A percentile compares a stretch with the other conserved stretches of the same genome.
phyloP scores from a whole-genome alignment of 1,140 invertebrate genomes.

The Halictus rubicundus region DNA sequence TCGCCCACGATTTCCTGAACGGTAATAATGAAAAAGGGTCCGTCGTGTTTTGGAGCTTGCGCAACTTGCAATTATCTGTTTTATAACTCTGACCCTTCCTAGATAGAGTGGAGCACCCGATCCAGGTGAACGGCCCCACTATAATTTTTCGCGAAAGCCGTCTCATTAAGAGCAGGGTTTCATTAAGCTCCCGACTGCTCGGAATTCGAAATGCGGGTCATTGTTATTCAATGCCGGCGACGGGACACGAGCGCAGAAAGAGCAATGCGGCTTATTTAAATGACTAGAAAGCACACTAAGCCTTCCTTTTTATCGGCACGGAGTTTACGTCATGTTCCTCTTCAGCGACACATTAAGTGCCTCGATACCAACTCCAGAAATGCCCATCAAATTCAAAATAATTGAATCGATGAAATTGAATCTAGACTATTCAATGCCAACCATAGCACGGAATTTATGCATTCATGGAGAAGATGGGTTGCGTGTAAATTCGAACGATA shows the following conservation, averaged over 20 bases:
- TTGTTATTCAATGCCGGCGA: conserved; percentile 5
- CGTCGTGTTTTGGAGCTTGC: too few species aligned
- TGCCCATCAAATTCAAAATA: too few species aligned
- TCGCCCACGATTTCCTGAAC: not conserved
- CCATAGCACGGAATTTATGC: too few species aligned
- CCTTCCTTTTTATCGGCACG: too few species aligned
- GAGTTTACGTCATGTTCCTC: too few species aligned
- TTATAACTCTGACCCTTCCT: not conserved
- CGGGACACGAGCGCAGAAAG: not conserved
- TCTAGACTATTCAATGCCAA: too few species aligned
- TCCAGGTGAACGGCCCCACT: conserved; percentile 35
- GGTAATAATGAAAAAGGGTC: not conserved
- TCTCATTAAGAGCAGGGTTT: conserved; percentile 13
- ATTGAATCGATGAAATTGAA: too few species aligned
- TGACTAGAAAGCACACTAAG: conserved; percentile 6
- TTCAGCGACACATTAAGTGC: too few species aligned
- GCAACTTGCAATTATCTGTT: not conserved
- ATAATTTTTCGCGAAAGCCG: conserved; percentile 41
- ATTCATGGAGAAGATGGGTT: too few species aligned
- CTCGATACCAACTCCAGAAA: too few species aligned
- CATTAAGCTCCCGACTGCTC: not conserved
- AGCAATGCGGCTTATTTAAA: not conserved
- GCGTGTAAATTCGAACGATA: too few species aligned
- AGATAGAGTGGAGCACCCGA: not conserved
- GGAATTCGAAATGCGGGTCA: conserved; percentile 24